Evolutionary conservation across 2,113 vertebrate genomes (phyloP).

Genomic region (Dromaius novaehollandiae): DNA sequence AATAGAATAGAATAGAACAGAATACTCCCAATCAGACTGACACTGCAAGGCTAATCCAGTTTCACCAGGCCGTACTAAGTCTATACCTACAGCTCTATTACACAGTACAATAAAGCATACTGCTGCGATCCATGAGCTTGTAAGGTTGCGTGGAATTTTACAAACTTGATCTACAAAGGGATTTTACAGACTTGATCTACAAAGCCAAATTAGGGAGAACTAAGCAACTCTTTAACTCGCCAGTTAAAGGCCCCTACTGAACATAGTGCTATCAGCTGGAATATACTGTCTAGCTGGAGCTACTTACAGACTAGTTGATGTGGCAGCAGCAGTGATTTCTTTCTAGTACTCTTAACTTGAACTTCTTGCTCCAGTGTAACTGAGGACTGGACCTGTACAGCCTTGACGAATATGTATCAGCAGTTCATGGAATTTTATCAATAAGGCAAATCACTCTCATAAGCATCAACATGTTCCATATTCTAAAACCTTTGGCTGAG

Average conservation of each 20-base stretch:
- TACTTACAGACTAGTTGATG: neutral
- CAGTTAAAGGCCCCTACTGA: neutral
- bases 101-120: too few species aligned
- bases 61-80: neutral
- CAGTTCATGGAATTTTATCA: neutral
- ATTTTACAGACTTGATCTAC: too few species aligned
- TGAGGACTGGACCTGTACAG: neutral
- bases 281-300: neutral
- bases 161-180: too few species aligned
- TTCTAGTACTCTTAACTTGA: neutral
- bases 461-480: neutral
- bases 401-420: neutral
- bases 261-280: neutral
- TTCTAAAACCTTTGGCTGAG: neutral
- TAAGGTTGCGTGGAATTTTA: too few species aligned
- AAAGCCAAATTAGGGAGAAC: too few species aligned
- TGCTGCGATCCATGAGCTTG: too few species aligned
- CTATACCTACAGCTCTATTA: too few species aligned
- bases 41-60: neutral
- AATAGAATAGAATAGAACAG: neutral
- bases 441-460: neutral
- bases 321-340: neutral
- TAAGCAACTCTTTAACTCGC: neutral
- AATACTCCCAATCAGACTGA: too few species aligned
- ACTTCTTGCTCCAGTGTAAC: neutral